Conservation (phyloP, 2,888 invertebrate species). For the Conchocele bisecta region DNA sequence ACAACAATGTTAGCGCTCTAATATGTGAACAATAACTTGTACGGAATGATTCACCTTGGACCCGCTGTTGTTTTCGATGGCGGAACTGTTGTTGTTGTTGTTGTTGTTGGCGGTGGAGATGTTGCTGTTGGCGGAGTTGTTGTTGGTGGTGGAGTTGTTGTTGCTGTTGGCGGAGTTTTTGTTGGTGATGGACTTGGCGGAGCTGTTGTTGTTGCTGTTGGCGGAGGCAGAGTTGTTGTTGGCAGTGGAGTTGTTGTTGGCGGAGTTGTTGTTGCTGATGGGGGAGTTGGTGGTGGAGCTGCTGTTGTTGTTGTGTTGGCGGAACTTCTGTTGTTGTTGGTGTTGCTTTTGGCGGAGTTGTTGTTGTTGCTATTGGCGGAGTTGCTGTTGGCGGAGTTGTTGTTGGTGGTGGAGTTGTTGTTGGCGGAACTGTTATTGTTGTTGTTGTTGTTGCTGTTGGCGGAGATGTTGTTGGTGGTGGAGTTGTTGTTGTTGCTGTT, state of each 20-base stretch:
- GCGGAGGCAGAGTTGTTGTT: conserved; percentile 2
- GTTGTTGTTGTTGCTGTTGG: conserved; percentile 3
- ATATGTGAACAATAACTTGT: no score
- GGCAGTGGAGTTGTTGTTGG: conserved; percentile 1
- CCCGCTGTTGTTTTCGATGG: not conserved
- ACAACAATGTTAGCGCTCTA: no score
- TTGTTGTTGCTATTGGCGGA: not conserved
- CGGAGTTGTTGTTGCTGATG: conserved; percentile 4
- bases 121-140: not conserved
- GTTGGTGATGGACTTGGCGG: conserved; percentile 7
- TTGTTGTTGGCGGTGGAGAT: not conserved
- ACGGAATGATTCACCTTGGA: not conserved
- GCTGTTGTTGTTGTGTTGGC: conserved; percentile 11
- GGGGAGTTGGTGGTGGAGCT: not conserved
- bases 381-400: conserved; percentile 4
- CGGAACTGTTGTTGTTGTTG: not conserved
- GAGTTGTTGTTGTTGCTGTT: not conserved
- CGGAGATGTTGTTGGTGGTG: not conserved
- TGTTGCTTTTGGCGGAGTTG: not conserved
- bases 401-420: not conserved
- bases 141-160: no score
- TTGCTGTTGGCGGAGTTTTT: not conserved
- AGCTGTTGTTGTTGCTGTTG: conserved; percentile 9
- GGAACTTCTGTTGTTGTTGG: conserved; percentile 4
- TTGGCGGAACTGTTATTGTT: conserved; percentile 7